Evolutionary conservation across 2,113 vertebrate genomes (phyloP), one percentile per base, ranked within the genome.

Genomic region (Petromus typicus): DNA sequence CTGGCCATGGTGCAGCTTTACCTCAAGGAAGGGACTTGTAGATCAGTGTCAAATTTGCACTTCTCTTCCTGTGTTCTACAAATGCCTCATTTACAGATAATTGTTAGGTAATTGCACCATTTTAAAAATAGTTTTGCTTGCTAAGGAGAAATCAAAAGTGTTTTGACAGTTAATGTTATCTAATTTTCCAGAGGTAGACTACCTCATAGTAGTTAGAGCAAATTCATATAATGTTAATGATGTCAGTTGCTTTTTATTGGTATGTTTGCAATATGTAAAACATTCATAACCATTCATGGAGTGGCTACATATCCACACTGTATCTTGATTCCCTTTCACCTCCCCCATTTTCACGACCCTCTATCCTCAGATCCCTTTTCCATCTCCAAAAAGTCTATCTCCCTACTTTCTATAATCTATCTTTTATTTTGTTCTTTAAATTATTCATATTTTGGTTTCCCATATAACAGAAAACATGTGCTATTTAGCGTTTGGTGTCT

Each of bases 131-230:
- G 14, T 40, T 40, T 93, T 84, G 30, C 57, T 73, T 94, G 56
- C 79, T 92, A 83, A 89, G 40, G 43, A 88, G 14, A 20, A n/a
- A 45, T 16, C 88, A 91, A 94, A 78, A 69, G 23, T 96, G 63
- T 96, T 95, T 96, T 96, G 91, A 94, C 67, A 76, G 51, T 76
- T 89, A 88, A 94, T 34, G 3, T 45, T 95, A 85, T 51, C 37
- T 81, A 86, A 93, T 91, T 97, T 97, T 87, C 17, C 75, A 67
- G 23, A 95, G 30, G 94, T 34, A 40, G 11, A 63, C 34, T 54
- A 96, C 59, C 22, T 93, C 87, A 64, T 84, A 84, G 25, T 63
- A 79, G 63, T 89, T 90, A 54, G 1, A 4, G 7, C 37, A 95
- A 94, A 93, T 34, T 93, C 67, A 86, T 88, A 48, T 18, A 94